phyloP scores from a whole-genome alignment of 2,113 vertebrate species.

The Laticauda laticaudata region DNA sequence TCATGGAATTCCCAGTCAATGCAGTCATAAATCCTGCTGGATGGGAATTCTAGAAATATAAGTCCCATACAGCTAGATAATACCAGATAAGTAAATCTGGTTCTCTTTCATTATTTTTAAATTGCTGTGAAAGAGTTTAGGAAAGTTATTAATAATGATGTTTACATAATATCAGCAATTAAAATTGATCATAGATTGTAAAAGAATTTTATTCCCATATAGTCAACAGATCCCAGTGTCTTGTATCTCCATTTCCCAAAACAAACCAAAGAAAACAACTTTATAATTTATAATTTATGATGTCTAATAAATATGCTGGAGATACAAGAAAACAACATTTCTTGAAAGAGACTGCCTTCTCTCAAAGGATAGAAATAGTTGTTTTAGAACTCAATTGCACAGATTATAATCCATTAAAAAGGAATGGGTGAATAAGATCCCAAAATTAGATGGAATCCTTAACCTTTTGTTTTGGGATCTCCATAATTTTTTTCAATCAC shows the following conservation, averaged over 20 bases:
- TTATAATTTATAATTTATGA: neutral
- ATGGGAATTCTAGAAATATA: neutral
- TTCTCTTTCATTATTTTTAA: neutral
- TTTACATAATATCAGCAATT: neutral
- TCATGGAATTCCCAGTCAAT: neutral
- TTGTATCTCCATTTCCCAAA: too few relatives aligned
- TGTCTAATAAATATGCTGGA: neutral
- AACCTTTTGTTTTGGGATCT: neutral
- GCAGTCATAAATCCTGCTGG: neutral
- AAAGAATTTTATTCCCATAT: neutral
- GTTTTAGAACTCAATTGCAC: neutral
- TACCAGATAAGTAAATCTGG: neutral
- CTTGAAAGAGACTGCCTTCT: neutral
- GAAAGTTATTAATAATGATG: accelerated
- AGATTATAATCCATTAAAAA: neutral
- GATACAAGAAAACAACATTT: neutral
- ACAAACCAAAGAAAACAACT: neutral
- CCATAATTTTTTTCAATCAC: neutral
- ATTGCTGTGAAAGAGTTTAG: neutral
- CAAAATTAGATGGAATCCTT: neutral
- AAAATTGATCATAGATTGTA: neutral
- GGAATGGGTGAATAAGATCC: neutral
- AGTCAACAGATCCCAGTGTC: neutral
- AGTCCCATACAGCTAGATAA: neutral
- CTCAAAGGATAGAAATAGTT: neutral